These are phyloP conservation scores for Hypselothyrea guttata DNA, from an alignment of 2,888 invertebrate species.

Conservation along the genomic window DNA sequence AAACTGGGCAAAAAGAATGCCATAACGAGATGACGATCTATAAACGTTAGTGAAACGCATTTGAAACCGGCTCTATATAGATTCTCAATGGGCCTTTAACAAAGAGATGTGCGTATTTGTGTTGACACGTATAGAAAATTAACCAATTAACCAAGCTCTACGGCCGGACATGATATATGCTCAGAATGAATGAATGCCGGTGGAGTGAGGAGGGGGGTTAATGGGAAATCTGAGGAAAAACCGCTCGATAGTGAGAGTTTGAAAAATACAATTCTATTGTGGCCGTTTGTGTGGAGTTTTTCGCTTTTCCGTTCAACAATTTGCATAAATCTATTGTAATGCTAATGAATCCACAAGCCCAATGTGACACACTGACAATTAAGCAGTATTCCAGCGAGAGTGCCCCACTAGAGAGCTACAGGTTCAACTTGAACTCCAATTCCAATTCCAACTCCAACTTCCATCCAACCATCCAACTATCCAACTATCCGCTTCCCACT, in stretches of 20 bases:
- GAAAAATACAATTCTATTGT: slow-evolving; percentile 16
- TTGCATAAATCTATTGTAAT: slow-evolving; percentile 43
- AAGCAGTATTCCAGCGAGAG: slow-evolving; percentile 40
- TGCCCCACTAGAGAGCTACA: slow-evolving; percentile 11
- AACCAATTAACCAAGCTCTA: slow-evolving; percentile 35
- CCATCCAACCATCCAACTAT: neutral
- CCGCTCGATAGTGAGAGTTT: slow-evolving; percentile 15
- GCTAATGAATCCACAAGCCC: slow-evolving; percentile 32
- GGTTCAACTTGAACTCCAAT: neutral
- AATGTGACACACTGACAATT: slow-evolving; percentile 36
- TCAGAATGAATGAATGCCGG: slow-evolving; percentile 29
- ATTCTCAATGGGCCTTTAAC: slow-evolving; percentile 12
- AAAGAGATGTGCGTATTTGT: slow-evolving; percentile 12
- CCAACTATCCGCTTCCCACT: slow-evolving; percentile 4
- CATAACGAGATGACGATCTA: neutral
- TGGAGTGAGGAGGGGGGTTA: slow-evolving; percentile 21
- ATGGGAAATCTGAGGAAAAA: slow-evolving; percentile 10
- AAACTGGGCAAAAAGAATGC: no score
- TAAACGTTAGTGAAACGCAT: slow-evolving; percentile 19
- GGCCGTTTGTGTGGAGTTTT: slow-evolving; percentile 13
- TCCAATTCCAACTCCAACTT: slow-evolving; percentile 1
- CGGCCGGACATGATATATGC: neutral
- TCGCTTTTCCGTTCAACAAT: slow-evolving; percentile 38
- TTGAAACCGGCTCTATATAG: slow-evolving; percentile 13
- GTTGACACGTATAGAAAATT: slow-evolving; percentile 33